A percentile compares a stretch with the other conserved stretches of the same genome.
Evolutionary conservation across 2,888 invertebrate genomes (phyloP).

Genomic region (Mechanitis mazaeus): DNA sequence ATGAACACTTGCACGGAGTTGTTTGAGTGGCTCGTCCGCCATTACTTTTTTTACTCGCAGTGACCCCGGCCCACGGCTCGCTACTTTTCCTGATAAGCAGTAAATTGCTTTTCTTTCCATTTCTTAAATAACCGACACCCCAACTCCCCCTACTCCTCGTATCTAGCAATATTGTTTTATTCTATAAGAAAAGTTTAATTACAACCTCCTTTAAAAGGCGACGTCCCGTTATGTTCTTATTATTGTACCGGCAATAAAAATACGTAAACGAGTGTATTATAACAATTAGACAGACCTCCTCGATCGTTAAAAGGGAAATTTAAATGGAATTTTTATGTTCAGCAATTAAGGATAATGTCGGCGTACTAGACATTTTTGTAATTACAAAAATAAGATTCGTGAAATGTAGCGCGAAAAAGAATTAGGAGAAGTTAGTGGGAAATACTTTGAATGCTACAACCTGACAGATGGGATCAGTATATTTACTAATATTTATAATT

Average conservation of each 20-base stretch:
- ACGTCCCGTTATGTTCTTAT: constrained; percentile 74
- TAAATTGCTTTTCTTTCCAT: constrained; percentile 73
- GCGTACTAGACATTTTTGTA: constrained; percentile 76
- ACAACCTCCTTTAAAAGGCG: constrained; percentile 61
- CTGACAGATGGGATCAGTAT: constrained; percentile 53
- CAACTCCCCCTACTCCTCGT: constrained; percentile 35
- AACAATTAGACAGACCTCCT: constrained; percentile 75
- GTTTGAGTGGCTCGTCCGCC: constrained; percentile 41
- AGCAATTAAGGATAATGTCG: constrained; percentile 77
- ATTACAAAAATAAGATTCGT: constrained; percentile 77
- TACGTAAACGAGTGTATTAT: constrained; percentile 78
- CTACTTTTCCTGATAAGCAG: constrained; percentile 65
- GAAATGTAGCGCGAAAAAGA: constrained; percentile 77
- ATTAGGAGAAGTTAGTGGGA: constrained; percentile 68
- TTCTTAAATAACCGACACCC: constrained; percentile 62
- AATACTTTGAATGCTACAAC: constrained; percentile 55
- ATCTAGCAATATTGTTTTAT: constrained; percentile 64
- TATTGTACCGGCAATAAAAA: constrained; percentile 76
- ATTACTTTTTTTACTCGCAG: constrained; percentile 51
- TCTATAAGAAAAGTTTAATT: constrained; percentile 68
- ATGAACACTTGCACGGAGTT: constrained; percentile 32
- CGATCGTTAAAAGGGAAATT: constrained; percentile 77
- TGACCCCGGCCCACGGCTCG: constrained; percentile 50
- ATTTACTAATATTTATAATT: constrained; percentile 1
- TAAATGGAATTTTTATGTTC: constrained; percentile 78